phyloP scores from a whole-genome alignment of 2,888 invertebrate genomes.

The Limnephilus rhombicus region DNA sequence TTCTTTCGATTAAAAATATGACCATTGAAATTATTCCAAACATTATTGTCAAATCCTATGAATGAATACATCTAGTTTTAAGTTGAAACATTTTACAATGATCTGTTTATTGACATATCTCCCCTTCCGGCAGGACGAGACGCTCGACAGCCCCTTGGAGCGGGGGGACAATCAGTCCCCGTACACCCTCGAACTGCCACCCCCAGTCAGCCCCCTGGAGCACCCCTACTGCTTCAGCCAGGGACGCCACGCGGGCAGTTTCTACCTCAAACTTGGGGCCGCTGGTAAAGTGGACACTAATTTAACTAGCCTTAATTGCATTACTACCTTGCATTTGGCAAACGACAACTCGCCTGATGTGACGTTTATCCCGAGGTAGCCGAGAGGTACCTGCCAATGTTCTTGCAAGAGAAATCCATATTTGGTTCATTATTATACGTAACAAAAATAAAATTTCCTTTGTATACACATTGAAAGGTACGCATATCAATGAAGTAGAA shows the following conservation, averaged over 20 bases:
- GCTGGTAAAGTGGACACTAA: slow-evolving; percentile 76
- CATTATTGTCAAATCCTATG: too few species aligned
- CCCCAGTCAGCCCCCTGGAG: slow-evolving; percentile 72
- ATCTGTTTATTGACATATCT: background rate
- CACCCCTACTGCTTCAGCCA: slow-evolving; percentile 82
- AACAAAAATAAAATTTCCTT: too few species aligned
- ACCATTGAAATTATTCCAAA: too few species aligned
- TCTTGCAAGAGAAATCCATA: background rate
- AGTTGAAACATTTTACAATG: too few species aligned
- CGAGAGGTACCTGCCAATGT: background rate
- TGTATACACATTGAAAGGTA: too few species aligned
- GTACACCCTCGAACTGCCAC: slow-evolving; percentile 70
- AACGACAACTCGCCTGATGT: background rate
- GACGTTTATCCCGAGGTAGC: background rate
- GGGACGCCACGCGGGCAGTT: slow-evolving; percentile 84
- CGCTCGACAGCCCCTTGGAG: background rate
- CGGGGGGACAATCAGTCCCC: background rate
- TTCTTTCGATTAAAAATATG: too few species aligned
- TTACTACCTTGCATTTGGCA: slow-evolving; percentile 5
- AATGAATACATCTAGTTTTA: too few species aligned
- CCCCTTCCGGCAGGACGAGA: background rate
- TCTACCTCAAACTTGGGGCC: slow-evolving; percentile 86
- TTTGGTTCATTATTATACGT: too few species aligned
- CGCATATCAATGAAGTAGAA: too few species aligned
- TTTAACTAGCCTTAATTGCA: slow-evolving; percentile 29